phyloP scores from a whole-genome alignment of 2,888 invertebrate genomes.

The Orthosia gothica region DNA sequence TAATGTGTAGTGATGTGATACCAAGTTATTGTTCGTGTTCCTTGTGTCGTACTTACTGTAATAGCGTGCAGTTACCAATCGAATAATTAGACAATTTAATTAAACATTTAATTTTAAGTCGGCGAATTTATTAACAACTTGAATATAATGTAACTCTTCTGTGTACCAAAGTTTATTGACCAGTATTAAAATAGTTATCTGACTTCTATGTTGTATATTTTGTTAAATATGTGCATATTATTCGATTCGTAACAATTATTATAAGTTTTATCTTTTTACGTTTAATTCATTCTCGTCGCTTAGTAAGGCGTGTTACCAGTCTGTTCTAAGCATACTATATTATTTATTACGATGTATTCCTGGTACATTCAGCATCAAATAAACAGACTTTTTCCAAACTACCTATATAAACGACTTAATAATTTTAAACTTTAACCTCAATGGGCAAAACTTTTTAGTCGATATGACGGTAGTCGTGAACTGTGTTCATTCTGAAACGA shows the following conservation, averaged over 20 bases:
- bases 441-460: not conserved
- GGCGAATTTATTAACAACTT: no score
- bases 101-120: no score
- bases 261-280: not conserved
- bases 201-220: not conserved
- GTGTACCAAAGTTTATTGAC: no score
- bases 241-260: slow-evolving; percentile 9
- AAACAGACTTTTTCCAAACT: not conserved
- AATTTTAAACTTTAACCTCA: slow-evolving; percentile 2
- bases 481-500: slow-evolving; percentile 4
- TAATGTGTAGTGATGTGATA: not conserved
- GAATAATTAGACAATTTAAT: not conserved
- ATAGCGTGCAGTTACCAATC: not conserved
- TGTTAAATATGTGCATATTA: not conserved
- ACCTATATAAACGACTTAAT: not conserved
- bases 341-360: not conserved
- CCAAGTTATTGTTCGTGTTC: slow-evolving; percentile 6
- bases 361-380: not conserved
- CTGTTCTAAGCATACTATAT: not conserved
- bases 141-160: no score
- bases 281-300: not conserved
- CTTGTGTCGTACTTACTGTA: not conserved
- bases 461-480: not conserved
- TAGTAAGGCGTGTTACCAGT: not conserved
- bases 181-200: not conserved